A percentile compares a stretch with the other conserved stretches of the same genome.
Conservation (phyloP, 1,140 invertebrate species). For the Eumeta japonica region DNA sequence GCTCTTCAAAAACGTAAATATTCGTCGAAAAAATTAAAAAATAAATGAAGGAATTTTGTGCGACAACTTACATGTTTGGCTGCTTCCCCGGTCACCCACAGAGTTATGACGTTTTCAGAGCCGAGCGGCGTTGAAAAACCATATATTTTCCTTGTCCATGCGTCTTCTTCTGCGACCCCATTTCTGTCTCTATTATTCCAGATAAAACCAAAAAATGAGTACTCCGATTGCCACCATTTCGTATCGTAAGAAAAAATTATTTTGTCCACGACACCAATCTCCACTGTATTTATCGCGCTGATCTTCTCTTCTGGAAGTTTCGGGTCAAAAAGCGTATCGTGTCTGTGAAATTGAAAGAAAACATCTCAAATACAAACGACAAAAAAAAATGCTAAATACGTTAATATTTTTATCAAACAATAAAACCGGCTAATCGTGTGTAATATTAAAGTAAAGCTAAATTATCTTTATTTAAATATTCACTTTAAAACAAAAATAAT, state of each 20-base stretch:
- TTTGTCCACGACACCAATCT: conserved; percentile 31
- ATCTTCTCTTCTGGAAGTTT: conserved; percentile 23
- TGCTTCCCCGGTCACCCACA: conserved; percentile 28
- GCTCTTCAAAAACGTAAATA: no score
- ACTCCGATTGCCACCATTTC: conserved; percentile 17
- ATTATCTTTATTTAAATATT: no score
- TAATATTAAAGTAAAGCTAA: no score
- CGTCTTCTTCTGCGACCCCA: conserved; percentile 10
- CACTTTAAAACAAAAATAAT: no score
- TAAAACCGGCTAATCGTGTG: no score
- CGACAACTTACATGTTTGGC: conserved; percentile 24
- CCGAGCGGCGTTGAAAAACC: conserved; percentile 14
- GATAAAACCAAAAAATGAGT: no score
- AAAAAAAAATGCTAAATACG: no score
- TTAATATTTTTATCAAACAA: no score
- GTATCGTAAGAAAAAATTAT: conserved; percentile 23
- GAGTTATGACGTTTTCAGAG: conserved; percentile 11
- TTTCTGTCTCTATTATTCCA: conserved; percentile 21
- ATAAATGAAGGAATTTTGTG: no score
- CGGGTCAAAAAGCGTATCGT: conserved; percentile 22
- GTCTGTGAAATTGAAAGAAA: no score
- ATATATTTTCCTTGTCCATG: conserved; percentile 15
- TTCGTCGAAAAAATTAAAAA: no score
- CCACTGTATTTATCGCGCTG: conserved; percentile 21
- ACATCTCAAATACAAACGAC: no score